Conservation (phyloP, 2,113 vertebrate genomes). For the Chunga burmeisteri region DNA sequence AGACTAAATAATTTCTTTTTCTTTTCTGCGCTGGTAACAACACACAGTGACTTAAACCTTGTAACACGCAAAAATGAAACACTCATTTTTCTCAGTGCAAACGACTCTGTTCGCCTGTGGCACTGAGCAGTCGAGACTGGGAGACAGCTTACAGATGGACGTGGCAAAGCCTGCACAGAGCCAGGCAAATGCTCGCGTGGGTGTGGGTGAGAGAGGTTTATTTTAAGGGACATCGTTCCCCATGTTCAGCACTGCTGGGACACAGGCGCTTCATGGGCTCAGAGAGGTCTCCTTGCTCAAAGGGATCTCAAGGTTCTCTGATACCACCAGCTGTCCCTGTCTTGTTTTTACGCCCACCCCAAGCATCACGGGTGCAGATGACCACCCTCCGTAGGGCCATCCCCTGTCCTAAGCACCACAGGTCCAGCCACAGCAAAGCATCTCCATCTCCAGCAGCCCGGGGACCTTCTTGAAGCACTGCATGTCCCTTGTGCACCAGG, state of each 20-base stretch:
- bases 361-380: rapidly evolving
- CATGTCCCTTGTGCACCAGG: background rate
- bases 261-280: background rate
- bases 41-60: background rate
- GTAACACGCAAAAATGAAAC: background rate
- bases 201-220: background rate
- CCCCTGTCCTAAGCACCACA: background rate
- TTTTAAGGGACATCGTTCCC: background rate
- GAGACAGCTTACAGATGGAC: background rate
- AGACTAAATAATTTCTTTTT: background rate
- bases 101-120: rapidly evolving
- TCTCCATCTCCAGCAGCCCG: background rate
- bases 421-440: background rate
- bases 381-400: too few species aligned
- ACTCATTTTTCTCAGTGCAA: rapidly evolving
- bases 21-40: background rate
- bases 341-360: background rate
- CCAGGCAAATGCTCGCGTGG: rapidly evolving
- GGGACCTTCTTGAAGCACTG: background rate
- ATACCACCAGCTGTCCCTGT: background rate
- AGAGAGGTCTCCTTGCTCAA: background rate
- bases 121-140: rapidly evolving
- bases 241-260: background rate
- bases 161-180: background rate
- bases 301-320: background rate